Conservation (phyloP, 2,797 vertebrate species). For the Micrastur ruficollis region DNA sequence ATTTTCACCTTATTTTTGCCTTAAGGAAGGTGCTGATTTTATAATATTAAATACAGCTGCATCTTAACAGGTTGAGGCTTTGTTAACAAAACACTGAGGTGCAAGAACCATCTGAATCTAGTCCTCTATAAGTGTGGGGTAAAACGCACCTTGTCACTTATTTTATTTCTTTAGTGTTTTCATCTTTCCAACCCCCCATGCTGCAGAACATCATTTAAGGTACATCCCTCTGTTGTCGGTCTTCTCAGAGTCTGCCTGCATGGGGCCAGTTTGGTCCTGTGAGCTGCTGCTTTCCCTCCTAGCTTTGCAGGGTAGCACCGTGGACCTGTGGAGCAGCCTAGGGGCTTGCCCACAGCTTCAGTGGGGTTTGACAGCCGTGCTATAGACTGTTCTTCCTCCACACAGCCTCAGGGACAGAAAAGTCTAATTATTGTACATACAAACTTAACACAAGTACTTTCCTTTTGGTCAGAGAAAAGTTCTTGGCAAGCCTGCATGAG, state of each 20-base stretch:
- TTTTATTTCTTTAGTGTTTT: background rate
- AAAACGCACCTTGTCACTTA: background rate
- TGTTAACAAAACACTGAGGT: background rate
- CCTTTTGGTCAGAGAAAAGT: background rate
- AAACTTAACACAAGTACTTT: background rate
- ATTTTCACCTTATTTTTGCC: background rate
- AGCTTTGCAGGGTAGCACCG: background rate
- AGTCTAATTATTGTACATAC: background rate
- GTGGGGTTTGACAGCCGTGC: background rate
- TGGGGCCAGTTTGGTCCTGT: background rate
- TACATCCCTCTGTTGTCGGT: background rate
- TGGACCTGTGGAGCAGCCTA: background rate
- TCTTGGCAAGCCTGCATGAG: background rate
- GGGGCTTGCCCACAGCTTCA: background rate
- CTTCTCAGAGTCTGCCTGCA: background rate
- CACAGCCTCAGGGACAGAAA: background rate
- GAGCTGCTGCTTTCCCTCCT: background rate
- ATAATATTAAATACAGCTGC: background rate
- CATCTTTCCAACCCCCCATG: background rate
- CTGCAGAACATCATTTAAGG: background rate
- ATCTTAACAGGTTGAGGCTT: background rate
- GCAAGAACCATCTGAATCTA: background rate
- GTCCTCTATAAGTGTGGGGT: background rate
- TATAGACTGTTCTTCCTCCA: background rate
- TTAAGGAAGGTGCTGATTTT: background rate